Base-by-base conservation (phyloP, 2,888 invertebrate species). In the Arge pagana region DNA sequence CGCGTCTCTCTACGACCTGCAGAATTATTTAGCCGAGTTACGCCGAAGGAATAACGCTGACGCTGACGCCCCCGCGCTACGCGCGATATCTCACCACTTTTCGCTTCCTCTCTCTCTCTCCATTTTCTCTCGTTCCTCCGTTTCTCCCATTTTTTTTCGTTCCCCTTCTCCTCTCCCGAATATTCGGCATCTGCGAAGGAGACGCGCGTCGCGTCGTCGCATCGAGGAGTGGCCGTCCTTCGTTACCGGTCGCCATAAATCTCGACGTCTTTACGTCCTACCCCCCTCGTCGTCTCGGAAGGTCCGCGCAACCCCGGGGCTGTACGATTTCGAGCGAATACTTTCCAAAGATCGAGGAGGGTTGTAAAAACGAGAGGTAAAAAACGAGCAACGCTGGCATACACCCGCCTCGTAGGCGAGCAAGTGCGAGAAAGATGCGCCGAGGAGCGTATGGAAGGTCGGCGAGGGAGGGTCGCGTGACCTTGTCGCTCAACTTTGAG, bases 71-170 rank as follows among this genome's bases (percentile, higher is more conserved):
- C n/a, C n/a, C n/a, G n/a, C n/a, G n/a, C n/a, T n/a, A n/a, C n/a
- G n/a, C n/a, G n/a, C n/a, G n/a, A n/a, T n/a, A n/a, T n/a, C n/a
- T n/a, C n/a, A n/a, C n/a, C n/a, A n/a, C n/a, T n/a, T n/a, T n/a
- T 70, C 64, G 53, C 56, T 60, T 61, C 56, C 60, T 62, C 59
- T 65, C 59, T 58, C 57, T 50, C 50, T 51, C 41, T 52, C 54
- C 54, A 62, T 61, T 67, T 65, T 64, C 62, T 60, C 60, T 59
- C 62, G 56, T 54, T 63, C 61, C 66, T 66, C 65, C 63, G 59
- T 60, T 60, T 62, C 56, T 56, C 55, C 56, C 54, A 60, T 63
- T 68, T 66, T 56, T 39, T 50, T 19, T 21, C 13, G 19, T 24
- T 8, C 10, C 16, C 26, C 7, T 21, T 15, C 10, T n/a, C n/a